Evolutionary conservation across 2,797 vertebrate genomes (phyloP).

Genomic region (Apogon talboti): DNA sequence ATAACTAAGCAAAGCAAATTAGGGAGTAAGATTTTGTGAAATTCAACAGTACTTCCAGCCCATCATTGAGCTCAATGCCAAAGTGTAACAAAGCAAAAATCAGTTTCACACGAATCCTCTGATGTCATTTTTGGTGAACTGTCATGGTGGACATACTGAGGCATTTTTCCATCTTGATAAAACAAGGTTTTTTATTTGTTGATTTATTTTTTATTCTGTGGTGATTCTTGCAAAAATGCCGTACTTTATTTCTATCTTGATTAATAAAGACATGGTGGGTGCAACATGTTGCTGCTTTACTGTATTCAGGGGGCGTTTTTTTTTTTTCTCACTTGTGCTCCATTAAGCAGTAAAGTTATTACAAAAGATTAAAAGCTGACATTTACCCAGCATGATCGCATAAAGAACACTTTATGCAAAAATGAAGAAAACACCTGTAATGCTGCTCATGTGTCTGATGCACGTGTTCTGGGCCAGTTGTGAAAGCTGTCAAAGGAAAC

Average conservation of each 20-base stretch:
- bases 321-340: conserved; percentile 1
- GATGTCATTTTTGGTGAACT: conserved; percentile 8
- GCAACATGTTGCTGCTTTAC: not conserved
- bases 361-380: conserved; percentile 44
- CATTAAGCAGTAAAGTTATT: conserved; percentile 7
- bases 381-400: conserved; percentile 11
- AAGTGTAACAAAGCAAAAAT: conserved; percentile 25
- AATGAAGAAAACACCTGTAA: conserved; percentile 40
- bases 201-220: not conserved
- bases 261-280: not conserved
- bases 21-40: not conserved
- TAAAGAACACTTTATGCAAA: conserved; percentile 21
- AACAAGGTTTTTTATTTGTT: not conserved
- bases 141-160: conserved; percentile 22
- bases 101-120: conserved; percentile 20
- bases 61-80: conserved; percentile 16
- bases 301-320: not conserved
- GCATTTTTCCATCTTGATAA: conserved; percentile 21
- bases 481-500: conserved; percentile 65
- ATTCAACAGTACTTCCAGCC: not conserved
- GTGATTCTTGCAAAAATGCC: no score
- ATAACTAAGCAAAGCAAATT: conserved; percentile 25
- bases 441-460: conserved; percentile 39
- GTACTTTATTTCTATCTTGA: not conserved
- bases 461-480: conserved; percentile 54